Conservation (phyloP, 2,113 vertebrate genomes). For the Sorex fumeus region DNA sequence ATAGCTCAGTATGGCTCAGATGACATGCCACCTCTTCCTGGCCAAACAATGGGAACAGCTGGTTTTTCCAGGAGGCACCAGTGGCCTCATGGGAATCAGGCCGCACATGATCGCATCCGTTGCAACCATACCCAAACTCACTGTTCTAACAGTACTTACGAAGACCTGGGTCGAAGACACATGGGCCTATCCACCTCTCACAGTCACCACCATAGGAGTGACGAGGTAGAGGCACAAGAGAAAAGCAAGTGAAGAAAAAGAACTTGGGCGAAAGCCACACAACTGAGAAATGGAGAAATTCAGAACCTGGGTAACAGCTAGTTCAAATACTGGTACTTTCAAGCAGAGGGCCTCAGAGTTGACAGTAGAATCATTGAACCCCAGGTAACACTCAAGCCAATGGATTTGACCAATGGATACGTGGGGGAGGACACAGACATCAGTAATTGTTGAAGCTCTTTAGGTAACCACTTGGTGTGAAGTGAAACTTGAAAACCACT, state of each 20-base stretch:
- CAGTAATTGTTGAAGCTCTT: neutral
- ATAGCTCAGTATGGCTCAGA: constrained; percentile 15
- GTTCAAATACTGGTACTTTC: neutral
- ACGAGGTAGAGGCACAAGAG: neutral
- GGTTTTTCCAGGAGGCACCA: constrained; percentile 16
- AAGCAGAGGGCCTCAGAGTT: neutral
- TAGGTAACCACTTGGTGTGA: neutral
- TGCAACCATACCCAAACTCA: neutral
- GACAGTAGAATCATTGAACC: neutral
- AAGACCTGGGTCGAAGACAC: neutral
- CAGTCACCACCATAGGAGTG: neutral
- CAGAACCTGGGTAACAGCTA: constrained; percentile 25
- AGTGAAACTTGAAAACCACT: neutral
- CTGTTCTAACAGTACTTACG: neutral
- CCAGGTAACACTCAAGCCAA: neutral
- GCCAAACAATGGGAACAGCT: constrained; percentile 23
- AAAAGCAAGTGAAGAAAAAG: constrained; percentile 21
- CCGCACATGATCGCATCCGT: neutral
- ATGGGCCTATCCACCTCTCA: neutral
- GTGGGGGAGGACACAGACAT: neutral
- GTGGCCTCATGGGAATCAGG: neutral
- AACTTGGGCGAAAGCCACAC: constrained; percentile 36
- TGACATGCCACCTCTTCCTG: neutral
- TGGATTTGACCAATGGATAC: neutral
- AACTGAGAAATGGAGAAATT: constrained; percentile 23